Evolutionary conservation across 2,888 invertebrate genomes (phyloP), one percentile per base, ranked within the genome.

Genomic region (Dermolepida albohirtum): DNA sequence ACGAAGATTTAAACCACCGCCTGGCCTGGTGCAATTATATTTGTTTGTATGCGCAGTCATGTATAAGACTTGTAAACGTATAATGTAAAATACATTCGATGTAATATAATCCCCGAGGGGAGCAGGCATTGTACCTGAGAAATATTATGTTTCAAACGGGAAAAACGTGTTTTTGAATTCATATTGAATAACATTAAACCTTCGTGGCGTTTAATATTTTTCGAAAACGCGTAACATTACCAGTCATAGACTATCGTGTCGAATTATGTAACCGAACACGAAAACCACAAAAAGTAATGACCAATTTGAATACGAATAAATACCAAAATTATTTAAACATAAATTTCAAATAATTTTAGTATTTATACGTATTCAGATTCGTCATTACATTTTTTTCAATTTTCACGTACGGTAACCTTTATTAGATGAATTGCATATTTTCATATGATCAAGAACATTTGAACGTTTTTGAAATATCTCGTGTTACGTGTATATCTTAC

Each of bases 81-180:
- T 16, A 22, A 22, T 22, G 22, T 22, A 5, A 14, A 44, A 47
- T 47, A 47, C 10, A 17, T 47, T 10, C 47, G 4, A 14, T 47
- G 47, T 47, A 17, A 47, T 16, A 47, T 5, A 47, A 17, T 16
- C 10, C 10, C 16, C 6, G 16, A 17, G 16, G 47, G 16, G 47
- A 47, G 12, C 16, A 14, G 47, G 4, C 16, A 47, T 47, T 47
- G 16, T 47, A 47, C 47, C 47, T 14, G 16, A 47, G 47, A 16
- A 16, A 47, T 47, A 47, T 47, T 47, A 17, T 17, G 47, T 47
- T 47, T 17, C 47, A 14, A 17, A 47, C 47, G 14, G 17, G 16
- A 47, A 47, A 4, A 47, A 47, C 47, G 47, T 12, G 47, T 47
- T 47, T 47, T 47, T 47, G 47, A 47, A 47, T 16, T 14, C 16